Conservation (phyloP, 2,113 vertebrate genomes). For the Balaeniceps rex region DNA sequence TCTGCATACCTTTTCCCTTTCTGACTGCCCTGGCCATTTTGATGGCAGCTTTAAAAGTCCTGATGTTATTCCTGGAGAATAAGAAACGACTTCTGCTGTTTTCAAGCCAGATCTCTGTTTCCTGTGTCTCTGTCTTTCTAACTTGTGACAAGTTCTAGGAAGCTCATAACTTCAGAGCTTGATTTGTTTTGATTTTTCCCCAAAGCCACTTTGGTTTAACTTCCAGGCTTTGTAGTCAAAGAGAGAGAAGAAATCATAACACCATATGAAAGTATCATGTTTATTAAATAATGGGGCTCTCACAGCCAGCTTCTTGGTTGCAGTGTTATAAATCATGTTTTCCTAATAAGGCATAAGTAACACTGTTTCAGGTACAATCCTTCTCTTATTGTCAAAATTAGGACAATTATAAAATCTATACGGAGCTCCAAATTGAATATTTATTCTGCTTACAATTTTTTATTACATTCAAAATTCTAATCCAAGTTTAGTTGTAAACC, state of each 20-base stretch:
- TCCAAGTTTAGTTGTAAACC: not conserved
- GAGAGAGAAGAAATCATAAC: not conserved
- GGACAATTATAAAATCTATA: not conserved
- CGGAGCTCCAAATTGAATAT: not conserved
- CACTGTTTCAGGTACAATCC: not conserved
- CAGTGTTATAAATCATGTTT: slow-evolving; percentile 15
- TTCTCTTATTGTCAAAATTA: not conserved
- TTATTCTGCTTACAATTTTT: not conserved
- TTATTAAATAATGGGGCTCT: slow-evolving; percentile 20
- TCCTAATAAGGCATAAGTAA: not conserved
- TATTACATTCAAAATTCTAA: slow-evolving; percentile 5
- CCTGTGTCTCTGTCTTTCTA: not conserved
- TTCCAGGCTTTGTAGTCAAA: not conserved
- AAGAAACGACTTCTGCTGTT: not conserved
- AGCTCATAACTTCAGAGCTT: not conserved
- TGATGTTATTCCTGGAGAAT: not conserved
- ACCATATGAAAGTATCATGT: not conserved
- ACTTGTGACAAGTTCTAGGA: not conserved
- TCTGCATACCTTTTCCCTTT: not conserved
- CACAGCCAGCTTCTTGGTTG: not conserved
- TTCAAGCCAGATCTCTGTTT: not conserved
- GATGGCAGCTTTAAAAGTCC: not conserved
- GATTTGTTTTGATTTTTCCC: not conserved
- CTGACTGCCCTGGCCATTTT: not conserved
- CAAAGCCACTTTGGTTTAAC: not conserved